Conservation (phyloP, 2,888 invertebrate species). For the Tachina lurida region DNA sequence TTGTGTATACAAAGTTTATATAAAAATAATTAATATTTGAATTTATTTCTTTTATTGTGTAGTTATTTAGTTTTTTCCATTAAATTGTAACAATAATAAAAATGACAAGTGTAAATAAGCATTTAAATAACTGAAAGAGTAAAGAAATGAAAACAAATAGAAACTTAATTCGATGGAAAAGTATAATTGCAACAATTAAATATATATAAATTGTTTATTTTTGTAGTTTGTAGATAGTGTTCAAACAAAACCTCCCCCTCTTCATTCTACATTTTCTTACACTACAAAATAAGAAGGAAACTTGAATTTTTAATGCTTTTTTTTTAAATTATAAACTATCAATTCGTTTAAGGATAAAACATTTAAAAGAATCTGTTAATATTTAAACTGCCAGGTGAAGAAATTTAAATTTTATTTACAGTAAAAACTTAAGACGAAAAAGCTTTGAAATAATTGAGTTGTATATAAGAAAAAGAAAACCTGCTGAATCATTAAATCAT, state of each 20-base stretch:
- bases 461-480: neutral
- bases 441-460: neutral
- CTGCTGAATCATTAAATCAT: neutral
- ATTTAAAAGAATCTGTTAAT: conserved; percentile 5
- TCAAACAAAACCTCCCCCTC: conserved; percentile 18
- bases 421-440: neutral
- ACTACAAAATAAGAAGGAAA: neutral
- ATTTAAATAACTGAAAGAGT: conserved; percentile 24
- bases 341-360: neutral
- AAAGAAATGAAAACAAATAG: conserved; percentile 1
- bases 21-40: conserved; percentile 39
- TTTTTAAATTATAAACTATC: conserved; percentile 6
- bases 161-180: conserved; percentile 40
- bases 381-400: conserved; percentile 6
- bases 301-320: conserved; percentile 17
- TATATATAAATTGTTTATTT: conserved; percentile 63
- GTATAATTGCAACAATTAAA: conserved; percentile 4
- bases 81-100: conserved; percentile 13
- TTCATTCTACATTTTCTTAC: neutral
- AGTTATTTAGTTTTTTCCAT: conserved; percentile 18
- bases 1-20: conserved; percentile 51
- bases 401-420: neutral
- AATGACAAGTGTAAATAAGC: conserved; percentile 58
- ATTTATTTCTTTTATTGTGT: conserved; percentile 10
- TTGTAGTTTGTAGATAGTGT: conserved; percentile 71